Evolutionary conservation across 1,140 invertebrate species (phyloP).

Genomic region (Drosophila fuyamai): DNA sequence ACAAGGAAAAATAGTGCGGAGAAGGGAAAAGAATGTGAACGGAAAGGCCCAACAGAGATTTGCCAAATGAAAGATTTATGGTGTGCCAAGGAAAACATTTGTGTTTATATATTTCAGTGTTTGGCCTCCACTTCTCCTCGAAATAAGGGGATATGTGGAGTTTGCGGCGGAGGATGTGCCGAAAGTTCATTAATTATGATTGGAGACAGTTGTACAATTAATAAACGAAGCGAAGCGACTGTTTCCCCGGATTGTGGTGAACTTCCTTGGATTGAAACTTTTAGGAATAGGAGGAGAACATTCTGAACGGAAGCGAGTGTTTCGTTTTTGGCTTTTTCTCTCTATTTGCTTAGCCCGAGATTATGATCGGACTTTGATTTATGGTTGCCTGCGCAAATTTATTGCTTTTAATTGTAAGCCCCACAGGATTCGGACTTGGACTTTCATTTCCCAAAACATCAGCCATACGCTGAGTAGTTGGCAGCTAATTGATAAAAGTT

Average conservation of each 20-base stretch:
- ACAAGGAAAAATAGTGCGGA: conserved; percentile 3
- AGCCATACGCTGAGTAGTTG: conserved; percentile 29
- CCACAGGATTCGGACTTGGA: conserved; percentile 9
- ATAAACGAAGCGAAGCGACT: conserved; percentile 62
- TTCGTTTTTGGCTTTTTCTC: conserved; percentile 50
- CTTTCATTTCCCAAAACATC: not conserved
- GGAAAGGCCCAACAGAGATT: conserved; percentile 50
- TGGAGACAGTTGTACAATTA: conserved; percentile 82
- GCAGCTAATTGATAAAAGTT: conserved; percentile 47
- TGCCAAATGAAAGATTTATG: conserved; percentile 73
- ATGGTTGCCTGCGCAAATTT: conserved; percentile 70
- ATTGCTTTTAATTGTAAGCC: conserved; percentile 72
- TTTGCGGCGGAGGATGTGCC: conserved; percentile 57
- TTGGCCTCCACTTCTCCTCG: conserved; percentile 14
- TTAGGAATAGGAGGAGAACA: not conserved
- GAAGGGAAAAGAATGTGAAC: not conserved
- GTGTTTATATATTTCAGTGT: conserved; percentile 64
- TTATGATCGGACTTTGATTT: conserved; percentile 80
- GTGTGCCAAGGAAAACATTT: conserved; percentile 74
- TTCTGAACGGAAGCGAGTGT: conserved; percentile 32
- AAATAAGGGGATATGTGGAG: conserved; percentile 16
- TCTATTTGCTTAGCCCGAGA: conserved; percentile 40
- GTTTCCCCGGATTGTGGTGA: conserved; percentile 35
- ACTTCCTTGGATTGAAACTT: conserved; percentile 24
- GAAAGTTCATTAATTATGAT: conserved; percentile 82